A percentile compares a stretch with the other conserved stretches of the same genome.
Evolutionary conservation across 2,113 vertebrate genomes (phyloP).

Genomic region (Acinonyx jubatus): DNA sequence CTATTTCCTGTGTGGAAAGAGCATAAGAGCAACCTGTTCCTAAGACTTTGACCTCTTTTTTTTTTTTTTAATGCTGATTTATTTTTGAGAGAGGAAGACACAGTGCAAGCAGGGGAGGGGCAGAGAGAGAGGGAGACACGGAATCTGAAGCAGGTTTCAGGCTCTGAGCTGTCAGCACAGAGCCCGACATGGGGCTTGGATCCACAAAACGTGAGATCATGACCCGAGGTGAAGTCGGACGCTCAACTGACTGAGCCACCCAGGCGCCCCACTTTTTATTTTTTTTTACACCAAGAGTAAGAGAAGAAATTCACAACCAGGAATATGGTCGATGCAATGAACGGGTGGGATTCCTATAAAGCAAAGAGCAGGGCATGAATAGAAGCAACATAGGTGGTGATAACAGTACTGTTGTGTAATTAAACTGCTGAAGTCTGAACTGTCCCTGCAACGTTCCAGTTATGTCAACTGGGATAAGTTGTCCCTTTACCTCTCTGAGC

Average conservation of each 20-base stretch:
- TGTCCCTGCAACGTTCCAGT: neutral
- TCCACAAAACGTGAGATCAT: neutral
- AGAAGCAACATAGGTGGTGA: neutral
- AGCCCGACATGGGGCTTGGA: rapidly evolving
- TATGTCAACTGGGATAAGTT: neutral
- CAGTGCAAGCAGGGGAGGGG: neutral
- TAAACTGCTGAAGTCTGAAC: neutral
- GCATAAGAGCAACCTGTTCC: neutral
- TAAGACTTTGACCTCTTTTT: neutral
- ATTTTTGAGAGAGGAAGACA: neutral
- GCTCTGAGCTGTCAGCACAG: too few species aligned
- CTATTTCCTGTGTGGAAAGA: neutral
- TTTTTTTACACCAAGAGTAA: neutral
- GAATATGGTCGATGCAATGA: neutral
- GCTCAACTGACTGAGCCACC: neutral
- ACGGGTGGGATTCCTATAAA: neutral
- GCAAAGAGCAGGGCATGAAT: neutral
- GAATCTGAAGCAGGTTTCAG: too few species aligned
- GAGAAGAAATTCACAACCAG: neutral
- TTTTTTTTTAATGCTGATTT: neutral
- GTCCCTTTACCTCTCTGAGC: neutral
- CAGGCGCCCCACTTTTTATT: rapidly evolving
- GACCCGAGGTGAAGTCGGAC: neutral
- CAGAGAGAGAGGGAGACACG: neutral
- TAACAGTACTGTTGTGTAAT: neutral